Evolutionary conservation across 1,140 invertebrate genomes (phyloP).

Genomic region (Pomacea maculata): DNA sequence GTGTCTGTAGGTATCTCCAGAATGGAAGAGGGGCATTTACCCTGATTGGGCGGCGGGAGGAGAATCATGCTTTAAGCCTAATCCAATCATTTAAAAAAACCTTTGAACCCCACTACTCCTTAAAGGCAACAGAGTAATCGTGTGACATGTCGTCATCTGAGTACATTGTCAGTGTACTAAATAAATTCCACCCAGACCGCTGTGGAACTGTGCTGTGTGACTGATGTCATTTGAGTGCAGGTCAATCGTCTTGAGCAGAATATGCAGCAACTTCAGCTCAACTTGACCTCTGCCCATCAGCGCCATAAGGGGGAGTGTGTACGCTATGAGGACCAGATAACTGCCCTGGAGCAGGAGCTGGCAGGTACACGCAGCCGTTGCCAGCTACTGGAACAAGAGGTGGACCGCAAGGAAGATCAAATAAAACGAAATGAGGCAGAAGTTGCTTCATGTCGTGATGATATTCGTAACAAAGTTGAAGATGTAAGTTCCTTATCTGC

Average conservation of each 20-base stretch:
- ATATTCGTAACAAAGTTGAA: constrained; percentile 52
- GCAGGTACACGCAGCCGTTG: constrained; percentile 40
- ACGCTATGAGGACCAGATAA: constrained; percentile 50
- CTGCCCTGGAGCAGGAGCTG: constrained; percentile 45
- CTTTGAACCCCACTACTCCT: no score
- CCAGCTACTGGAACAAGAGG: constrained; percentile 47
- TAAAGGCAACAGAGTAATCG: no score
- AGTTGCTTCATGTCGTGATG: constrained; percentile 47
- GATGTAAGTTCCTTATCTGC: constrained; percentile 40
- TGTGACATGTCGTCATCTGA: no score
- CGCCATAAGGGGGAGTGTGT: constrained; percentile 57
- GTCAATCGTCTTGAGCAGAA: constrained; percentile 58
- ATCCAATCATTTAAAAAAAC: no score
- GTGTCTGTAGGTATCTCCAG: no score
- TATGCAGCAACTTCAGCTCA: constrained; percentile 60
- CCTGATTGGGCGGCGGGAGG: no score
- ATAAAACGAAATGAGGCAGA: constrained; percentile 54
- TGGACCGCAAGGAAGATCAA: constrained; percentile 52
- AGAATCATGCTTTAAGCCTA: no score
- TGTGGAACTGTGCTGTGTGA: no score
- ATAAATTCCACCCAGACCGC: no score
- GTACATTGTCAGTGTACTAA: no score
- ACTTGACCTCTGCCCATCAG: constrained; percentile 58
- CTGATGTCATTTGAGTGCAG: constrained; percentile 29
- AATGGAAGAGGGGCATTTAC: no score